Percentiles rank a stretch among this genome's conserved stretches.
Conservation (phyloP, 2,113 vertebrate species). For the Platanista minor region DNA sequence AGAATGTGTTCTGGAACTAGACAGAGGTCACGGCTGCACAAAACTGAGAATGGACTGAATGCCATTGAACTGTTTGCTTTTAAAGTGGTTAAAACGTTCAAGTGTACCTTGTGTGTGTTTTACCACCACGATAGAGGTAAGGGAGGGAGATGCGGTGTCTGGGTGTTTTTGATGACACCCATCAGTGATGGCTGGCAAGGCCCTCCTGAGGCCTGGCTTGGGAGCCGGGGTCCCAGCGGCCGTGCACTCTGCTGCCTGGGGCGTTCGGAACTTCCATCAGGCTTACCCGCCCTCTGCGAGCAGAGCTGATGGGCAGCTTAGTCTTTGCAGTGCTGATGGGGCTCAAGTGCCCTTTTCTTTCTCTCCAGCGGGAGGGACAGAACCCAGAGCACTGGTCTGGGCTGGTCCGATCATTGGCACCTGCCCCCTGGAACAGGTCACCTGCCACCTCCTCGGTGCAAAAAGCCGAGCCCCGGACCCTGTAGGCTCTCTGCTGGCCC, state of each 20-base stretch:
- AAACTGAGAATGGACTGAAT: rapidly evolving
- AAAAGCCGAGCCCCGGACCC: not conserved
- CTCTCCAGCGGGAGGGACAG: rapidly evolving
- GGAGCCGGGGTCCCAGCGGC: not conserved
- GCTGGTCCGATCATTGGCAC: not conserved
- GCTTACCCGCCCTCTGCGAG: rapidly evolving
- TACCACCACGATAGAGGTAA: not conserved
- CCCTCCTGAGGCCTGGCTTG: not conserved
- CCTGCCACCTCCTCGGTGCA: not conserved
- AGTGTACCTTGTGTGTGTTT: rapidly evolving
- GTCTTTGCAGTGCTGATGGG: not conserved
- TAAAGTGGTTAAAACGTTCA: rapidly evolving
- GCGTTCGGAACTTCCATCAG: rapidly evolving
- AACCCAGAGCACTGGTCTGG: not conserved
- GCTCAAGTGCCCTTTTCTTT: rapidly evolving
- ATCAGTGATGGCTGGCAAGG: rapidly evolving
- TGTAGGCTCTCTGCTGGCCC: not conserved
- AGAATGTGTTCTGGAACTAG: not conserved
- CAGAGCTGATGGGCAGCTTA: not conserved
- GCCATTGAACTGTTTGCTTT: not conserved
- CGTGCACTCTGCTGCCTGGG: rapidly evolving
- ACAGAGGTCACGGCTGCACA: not conserved
- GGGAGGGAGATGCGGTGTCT: not conserved
- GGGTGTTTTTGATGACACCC: rapidly evolving
- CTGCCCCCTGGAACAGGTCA: not conserved